Percentiles rank a stretch among this genome's conserved stretches.
phyloP scores from a whole-genome alignment of 2,113 vertebrate genomes.

The Forbesichthys papilliferus region DNA sequence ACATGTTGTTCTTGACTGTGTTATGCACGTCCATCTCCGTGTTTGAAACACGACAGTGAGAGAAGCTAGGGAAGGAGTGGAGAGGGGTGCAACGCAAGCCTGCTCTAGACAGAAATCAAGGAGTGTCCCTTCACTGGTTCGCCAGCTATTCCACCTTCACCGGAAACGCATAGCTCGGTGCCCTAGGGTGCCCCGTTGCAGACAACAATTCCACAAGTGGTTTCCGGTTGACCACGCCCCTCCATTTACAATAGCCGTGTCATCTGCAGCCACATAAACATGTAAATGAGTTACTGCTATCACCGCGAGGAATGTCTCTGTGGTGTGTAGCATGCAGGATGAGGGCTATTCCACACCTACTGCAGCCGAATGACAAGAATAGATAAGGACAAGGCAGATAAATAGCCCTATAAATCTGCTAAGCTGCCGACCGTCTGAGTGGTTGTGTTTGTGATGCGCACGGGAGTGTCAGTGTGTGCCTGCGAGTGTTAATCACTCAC shows the following conservation, averaged over 20 bases:
- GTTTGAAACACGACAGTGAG: too few relatives aligned
- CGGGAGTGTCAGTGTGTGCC: neutral
- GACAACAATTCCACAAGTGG: slow-evolving; percentile 42
- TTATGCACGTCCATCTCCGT: too few relatives aligned
- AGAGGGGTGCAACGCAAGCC: too few relatives aligned
- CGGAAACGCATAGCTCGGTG: neutral
- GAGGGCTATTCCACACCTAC: slow-evolving; percentile 37
- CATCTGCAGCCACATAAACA: neutral
- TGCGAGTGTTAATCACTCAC: too few relatives aligned
- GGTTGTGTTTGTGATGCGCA: neutral
- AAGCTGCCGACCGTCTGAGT: slow-evolving; percentile 20
- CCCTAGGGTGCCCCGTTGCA: slow-evolving; percentile 3
- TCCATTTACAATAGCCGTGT: slow-evolving; percentile 1
- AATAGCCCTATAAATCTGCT: slow-evolving; percentile 50
- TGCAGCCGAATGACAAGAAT: slow-evolving; percentile 48
- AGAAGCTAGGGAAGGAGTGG: too few relatives aligned
- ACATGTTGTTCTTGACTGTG: too few relatives aligned
- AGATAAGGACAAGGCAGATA: slow-evolving; percentile 49
- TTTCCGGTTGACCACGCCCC: slow-evolving; percentile 29
- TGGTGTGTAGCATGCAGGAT: slow-evolving; percentile 27
- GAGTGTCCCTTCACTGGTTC: too few relatives aligned
- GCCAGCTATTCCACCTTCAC: too few relatives aligned
- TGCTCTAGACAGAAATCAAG: too few relatives aligned
- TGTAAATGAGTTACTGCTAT: slow-evolving; percentile 27
- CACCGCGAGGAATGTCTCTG: slow-evolving; percentile 23